Conservation (phyloP, 1,140 invertebrate genomes). For the Acyrthosiphon pisum region DNA sequence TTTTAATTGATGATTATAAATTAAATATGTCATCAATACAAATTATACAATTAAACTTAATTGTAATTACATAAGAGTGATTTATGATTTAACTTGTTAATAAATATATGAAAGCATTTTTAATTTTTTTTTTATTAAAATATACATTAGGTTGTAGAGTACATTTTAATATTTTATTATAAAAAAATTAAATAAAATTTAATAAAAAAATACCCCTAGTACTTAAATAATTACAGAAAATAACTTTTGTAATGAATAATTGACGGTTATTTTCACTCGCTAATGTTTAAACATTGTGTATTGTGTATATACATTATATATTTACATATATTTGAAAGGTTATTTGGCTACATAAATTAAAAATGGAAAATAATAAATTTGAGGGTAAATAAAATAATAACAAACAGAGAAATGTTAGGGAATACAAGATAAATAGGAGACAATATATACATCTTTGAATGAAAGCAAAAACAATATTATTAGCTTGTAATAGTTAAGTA, state of each 20-base stretch:
- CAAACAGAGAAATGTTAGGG: neutral
- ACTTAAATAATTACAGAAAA: neutral
- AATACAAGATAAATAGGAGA: constrained; percentile 45
- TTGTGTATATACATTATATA: neutral
- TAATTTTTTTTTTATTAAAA: neutral
- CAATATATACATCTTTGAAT: neutral
- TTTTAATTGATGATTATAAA: neutral
- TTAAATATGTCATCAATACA: no score
- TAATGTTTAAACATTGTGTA: neutral
- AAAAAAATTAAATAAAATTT: constrained; percentile 16
- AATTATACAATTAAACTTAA: neutral
- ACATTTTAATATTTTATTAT: neutral
- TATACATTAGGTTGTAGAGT: neutral
- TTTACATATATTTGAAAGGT: constrained; percentile 18
- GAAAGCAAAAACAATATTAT: constrained; percentile 1
- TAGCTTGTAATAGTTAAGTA: constrained; percentile 35
- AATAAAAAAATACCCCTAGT: neutral
- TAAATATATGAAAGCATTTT: neutral
- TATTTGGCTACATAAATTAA: neutral
- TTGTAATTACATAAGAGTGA: neutral
- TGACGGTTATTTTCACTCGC: constrained; percentile 25
- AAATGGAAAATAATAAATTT: constrained; percentile 37
- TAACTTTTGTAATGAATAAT: constrained; percentile 28
- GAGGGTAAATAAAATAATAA: constrained; percentile 38
- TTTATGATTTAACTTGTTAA: constrained; percentile 15